phyloP scores from a whole-genome alignment of 2,888 invertebrate species.

The Proisotoma minuta region DNA sequence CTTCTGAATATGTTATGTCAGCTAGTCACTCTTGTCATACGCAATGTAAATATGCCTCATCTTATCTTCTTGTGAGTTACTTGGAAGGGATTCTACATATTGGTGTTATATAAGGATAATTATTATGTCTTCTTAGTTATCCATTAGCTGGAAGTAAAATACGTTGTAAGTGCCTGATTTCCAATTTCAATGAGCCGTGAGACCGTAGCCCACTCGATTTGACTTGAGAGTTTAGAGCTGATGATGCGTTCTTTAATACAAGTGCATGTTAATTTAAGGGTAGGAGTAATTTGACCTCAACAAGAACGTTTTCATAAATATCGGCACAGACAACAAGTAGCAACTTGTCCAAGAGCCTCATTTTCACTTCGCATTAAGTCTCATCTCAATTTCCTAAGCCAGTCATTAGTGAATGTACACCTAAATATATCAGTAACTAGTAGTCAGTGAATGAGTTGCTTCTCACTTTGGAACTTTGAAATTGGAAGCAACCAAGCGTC shows the following conservation, averaged over 20 bases:
- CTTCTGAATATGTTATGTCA: not conserved
- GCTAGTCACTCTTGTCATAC: not conserved
- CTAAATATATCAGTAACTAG: not conserved
- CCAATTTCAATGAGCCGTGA: not conserved
- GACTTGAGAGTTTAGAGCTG: not conserved
- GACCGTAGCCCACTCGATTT: not conserved
- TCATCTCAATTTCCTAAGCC: no score
- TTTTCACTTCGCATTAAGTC: no score
- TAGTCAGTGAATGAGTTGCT: not conserved
- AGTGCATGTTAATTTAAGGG: not conserved
- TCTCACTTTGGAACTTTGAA: not conserved
- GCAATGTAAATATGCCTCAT: not conserved
- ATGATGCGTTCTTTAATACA: not conserved
- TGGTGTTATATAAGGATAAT: not conserved
- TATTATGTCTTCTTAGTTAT: not conserved
- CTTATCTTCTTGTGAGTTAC: not conserved
- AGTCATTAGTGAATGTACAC: not conserved
- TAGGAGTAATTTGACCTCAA: not conserved
- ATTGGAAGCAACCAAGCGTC: not conserved
- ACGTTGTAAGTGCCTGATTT: not conserved
- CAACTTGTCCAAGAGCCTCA: no score
- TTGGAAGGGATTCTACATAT: no score
- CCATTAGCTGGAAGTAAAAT: no score
- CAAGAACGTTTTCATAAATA: not conserved
- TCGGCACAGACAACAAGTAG: no score